A percentile compares a stretch with the other conserved stretches of the same genome.
These are phyloP conservation scores for Lordiphosa fenestrarum DNA, from an alignment of 2,888 invertebrate genomes.

Conservation along the genomic window DNA sequence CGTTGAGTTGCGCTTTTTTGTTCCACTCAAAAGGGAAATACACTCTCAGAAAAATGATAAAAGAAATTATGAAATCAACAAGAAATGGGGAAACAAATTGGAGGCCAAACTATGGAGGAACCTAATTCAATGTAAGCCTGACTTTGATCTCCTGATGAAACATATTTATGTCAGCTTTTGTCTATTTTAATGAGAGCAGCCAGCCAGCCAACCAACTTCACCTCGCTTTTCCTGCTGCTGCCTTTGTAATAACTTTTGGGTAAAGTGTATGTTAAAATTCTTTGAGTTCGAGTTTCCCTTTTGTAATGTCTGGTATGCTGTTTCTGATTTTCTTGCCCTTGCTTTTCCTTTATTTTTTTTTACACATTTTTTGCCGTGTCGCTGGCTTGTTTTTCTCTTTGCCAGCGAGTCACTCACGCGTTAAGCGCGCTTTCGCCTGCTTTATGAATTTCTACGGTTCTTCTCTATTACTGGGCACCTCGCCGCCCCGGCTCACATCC, in stretches of 20 bases:
- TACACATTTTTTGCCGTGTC: slow-evolving; percentile 43
- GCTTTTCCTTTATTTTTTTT: slow-evolving; percentile 14
- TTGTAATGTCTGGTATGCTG: slow-evolving; percentile 59
- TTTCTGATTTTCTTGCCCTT: slow-evolving; percentile 56
- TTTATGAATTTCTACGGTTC: slow-evolving; percentile 56
- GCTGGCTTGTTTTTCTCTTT: slow-evolving; percentile 5
- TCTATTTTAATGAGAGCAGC: background rate
- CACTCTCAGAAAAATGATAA: slow-evolving; percentile 46
- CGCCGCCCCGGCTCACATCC: slow-evolving; percentile 15
- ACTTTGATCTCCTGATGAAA: background rate
- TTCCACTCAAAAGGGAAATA: slow-evolving; percentile 18
- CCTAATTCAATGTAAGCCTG: slow-evolving; percentile 24
- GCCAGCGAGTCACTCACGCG: slow-evolving; percentile 55
- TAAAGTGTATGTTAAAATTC: slow-evolving; percentile 21
- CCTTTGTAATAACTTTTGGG: slow-evolving; percentile 7
- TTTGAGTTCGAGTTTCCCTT: slow-evolving; percentile 22
- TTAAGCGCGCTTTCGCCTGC: slow-evolving; percentile 47
- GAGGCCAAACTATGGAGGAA: slow-evolving; percentile 4
- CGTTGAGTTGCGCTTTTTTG: slow-evolving; percentile 49
- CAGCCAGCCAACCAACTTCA: slow-evolving; percentile 2
- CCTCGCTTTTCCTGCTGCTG: slow-evolving; percentile 4
- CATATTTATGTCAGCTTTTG: slow-evolving; percentile 25
- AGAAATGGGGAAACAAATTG: slow-evolving; percentile 12
- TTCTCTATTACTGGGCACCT: slow-evolving; percentile 54
- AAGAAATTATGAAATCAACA: slow-evolving; percentile 1